phyloP scores from a whole-genome alignment of 1,140 invertebrate species.

The Glossosoma conforme region DNA sequence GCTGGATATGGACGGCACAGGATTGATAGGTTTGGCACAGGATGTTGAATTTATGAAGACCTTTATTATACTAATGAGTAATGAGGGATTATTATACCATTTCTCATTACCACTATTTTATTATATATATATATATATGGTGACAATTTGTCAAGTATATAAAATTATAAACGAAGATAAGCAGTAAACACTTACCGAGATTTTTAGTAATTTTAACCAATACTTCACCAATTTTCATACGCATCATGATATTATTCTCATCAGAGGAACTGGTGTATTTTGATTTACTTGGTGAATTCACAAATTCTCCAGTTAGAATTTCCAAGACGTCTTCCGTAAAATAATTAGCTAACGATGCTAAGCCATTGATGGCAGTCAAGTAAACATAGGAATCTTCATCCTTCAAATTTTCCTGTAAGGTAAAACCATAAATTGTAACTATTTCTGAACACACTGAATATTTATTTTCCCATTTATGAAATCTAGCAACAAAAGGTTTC shows the following conservation, averaged over 20 bases:
- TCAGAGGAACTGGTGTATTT: constrained; percentile 37
- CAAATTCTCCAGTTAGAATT: constrained; percentile 58
- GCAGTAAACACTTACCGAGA: constrained; percentile 54
- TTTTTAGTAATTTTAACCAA: constrained; percentile 67
- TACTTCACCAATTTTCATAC: constrained; percentile 80
- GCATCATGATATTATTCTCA: constrained; percentile 54
- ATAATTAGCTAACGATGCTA: constrained; percentile 59
- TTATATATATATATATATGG: no score
- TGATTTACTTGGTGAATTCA: constrained; percentile 27
- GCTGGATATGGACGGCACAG: no score
- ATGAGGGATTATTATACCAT: no score
- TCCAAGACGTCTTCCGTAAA: constrained; percentile 66
- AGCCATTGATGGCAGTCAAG: constrained; percentile 69
- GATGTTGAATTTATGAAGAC: no score
- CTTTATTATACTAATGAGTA: no score
- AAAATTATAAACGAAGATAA: no score
- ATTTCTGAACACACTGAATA: constrained; percentile 9
- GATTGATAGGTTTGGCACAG: no score
- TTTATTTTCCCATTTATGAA: not conserved
- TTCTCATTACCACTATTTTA: no score
- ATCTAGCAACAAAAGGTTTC: no score
- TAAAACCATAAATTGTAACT: no score
- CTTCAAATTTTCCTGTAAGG: constrained; percentile 64
- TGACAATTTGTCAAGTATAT: no score
- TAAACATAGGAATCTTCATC: constrained; percentile 82